phyloP scores from a whole-genome alignment of 2,113 vertebrate species.

The Perognathus longimembris region DNA sequence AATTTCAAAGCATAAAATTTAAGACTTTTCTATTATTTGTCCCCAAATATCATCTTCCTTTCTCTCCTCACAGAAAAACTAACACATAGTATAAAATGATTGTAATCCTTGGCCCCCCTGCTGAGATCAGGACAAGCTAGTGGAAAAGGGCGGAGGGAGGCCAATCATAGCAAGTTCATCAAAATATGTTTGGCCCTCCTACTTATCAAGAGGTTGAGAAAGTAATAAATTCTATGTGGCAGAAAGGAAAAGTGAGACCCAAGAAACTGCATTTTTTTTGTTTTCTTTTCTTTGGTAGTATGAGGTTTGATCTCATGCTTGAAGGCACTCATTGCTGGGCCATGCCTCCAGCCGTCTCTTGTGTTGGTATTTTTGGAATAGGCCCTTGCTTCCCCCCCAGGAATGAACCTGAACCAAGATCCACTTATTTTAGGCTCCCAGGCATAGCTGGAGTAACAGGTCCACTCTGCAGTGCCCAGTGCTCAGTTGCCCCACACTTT shows the following conservation, averaged over 20 bases:
- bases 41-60: not conserved
- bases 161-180: not conserved
- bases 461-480: too few species aligned
- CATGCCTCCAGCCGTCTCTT: too few species aligned
- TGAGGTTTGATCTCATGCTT: too few species aligned
- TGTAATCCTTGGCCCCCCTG: not conserved
- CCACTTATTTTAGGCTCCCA: too few species aligned
- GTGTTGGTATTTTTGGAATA: too few species aligned
- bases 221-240: not conserved
- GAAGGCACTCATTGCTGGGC: too few species aligned
- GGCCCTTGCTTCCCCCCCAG: too few species aligned
- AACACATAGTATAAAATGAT: conserved; percentile 11
- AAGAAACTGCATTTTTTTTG: not conserved
- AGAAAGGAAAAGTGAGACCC: not conserved
- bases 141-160: not conserved
- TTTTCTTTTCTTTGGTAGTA: too few species aligned
- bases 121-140: not conserved
- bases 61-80: not conserved
- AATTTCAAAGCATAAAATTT: conserved; percentile 32
- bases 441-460: too few species aligned
- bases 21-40: conserved; percentile 46
- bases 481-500: too few species aligned
- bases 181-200: not conserved
- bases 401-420: too few species aligned
- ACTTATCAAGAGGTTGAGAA: not conserved